Conservation (phyloP, 2,888 invertebrate species). For the Heteropelma amictum region DNA sequence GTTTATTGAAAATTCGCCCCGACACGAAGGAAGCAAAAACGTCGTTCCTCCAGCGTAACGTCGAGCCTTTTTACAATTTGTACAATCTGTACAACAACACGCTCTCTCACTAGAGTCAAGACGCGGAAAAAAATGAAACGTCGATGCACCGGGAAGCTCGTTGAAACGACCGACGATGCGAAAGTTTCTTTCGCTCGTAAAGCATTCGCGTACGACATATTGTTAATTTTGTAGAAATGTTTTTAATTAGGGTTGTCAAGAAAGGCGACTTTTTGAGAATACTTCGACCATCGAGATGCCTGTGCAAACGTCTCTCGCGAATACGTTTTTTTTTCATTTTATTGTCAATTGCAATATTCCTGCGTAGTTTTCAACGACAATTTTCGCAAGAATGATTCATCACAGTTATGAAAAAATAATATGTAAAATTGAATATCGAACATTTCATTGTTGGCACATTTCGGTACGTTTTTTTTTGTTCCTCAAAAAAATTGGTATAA, state of each 20-base stretch:
- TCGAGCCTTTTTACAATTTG: slow-evolving; percentile 38
- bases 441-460: too few species aligned
- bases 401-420: too few species aligned
- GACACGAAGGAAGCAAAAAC: slow-evolving; percentile 45
- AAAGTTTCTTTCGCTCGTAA: background rate
- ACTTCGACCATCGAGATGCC: background rate
- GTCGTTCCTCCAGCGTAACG: slow-evolving; percentile 24
- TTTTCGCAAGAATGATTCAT: too few species aligned
- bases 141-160: background rate
- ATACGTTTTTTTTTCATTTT: too few species aligned
- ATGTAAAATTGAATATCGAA: too few species aligned
- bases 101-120: slow-evolving; percentile 25
- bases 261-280: background rate
- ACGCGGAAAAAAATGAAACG: background rate
- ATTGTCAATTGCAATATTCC: too few species aligned
- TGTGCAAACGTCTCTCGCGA: background rate
- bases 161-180: background rate
- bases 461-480: too few species aligned
- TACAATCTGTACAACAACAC: slow-evolving; percentile 65
- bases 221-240: background rate
- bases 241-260: background rate
- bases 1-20: slow-evolving; percentile 82
- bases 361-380: too few species aligned
- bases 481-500: too few species aligned
- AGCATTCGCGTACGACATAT: background rate